Evolutionary conservation across 1,140 invertebrate species (phyloP).

Genomic region (Magallana ariakensis): DNA sequence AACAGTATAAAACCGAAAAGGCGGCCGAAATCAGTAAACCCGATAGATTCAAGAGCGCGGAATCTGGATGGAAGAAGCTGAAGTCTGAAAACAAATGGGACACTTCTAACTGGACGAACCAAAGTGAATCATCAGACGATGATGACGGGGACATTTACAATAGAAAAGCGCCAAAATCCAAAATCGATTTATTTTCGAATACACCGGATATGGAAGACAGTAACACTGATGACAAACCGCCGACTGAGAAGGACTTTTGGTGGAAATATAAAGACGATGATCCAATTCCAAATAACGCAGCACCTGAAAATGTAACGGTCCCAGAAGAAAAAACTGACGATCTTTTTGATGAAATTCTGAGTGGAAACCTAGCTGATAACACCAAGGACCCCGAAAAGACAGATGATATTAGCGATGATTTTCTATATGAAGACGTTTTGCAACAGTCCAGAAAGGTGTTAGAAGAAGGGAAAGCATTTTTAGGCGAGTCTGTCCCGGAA

Average conservation of each 20-base stretch:
- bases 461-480: conserved; percentile 29
- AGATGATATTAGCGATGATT: conserved; percentile 36
- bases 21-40: conserved; percentile 22
- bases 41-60: conserved; percentile 20
- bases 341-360: conserved; percentile 42
- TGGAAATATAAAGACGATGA: conserved; percentile 38
- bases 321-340: conserved; percentile 9
- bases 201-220: neutral
- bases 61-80: conserved; percentile 41
- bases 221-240: neutral
- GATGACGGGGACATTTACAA: neutral
- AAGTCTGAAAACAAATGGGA: conserved; percentile 44
- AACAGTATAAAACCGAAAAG: conserved; percentile 39
- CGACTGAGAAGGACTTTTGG: neutral
- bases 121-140: neutral
- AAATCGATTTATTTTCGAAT: conserved; percentile 20
- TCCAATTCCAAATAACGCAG: neutral
- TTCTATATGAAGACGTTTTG: conserved; percentile 12
- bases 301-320: neutral
- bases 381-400: neutral
- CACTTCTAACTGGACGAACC: conserved; percentile 14
- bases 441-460: conserved; percentile 18
- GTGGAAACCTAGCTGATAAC: conserved; percentile 2
- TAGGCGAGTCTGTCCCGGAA: neutral
- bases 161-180: conserved; percentile 25